Percentiles rank a stretch among this genome's conserved stretches.
Conservation (phyloP, 2,888 invertebrate species). For the Cheiracanthium punctorium region DNA sequence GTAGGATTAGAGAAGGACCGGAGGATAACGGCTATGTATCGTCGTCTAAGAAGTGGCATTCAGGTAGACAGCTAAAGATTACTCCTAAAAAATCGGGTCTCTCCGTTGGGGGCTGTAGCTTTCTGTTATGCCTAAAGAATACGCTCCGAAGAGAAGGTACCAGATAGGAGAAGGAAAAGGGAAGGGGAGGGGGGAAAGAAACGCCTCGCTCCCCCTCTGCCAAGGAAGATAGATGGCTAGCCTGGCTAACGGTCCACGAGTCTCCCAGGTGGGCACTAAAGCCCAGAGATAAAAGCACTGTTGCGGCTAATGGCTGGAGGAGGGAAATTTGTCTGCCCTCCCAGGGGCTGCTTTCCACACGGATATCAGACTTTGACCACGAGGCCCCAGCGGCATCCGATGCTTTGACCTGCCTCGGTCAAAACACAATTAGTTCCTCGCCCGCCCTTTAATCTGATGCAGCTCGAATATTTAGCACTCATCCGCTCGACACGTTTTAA, state of each 20-base stretch:
- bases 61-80: slow-evolving; percentile 69
- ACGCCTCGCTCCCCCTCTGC: slow-evolving; percentile 25
- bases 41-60: slow-evolving; percentile 69
- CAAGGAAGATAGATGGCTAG: slow-evolving; percentile 66
- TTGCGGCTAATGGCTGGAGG: slow-evolving; percentile 70
- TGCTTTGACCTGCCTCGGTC: slow-evolving; percentile 62
- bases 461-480: slow-evolving; percentile 11
- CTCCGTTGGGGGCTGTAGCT: slow-evolving; percentile 68
- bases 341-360: slow-evolving; percentile 69
- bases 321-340: slow-evolving; percentile 70
- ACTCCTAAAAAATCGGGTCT: slow-evolving; percentile 69
- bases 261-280: slow-evolving; percentile 70
- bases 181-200: slow-evolving; percentile 30
- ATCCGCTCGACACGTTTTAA: slow-evolving; percentile 10
- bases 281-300: slow-evolving; percentile 70
- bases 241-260: slow-evolving; percentile 68
- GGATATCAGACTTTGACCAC: slow-evolving; percentile 66
- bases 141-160: slow-evolving; percentile 39
- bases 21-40: slow-evolving; percentile 67
- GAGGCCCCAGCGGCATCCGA: slow-evolving; percentile 59
- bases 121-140: slow-evolving; percentile 69
- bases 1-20: slow-evolving; percentile 49
- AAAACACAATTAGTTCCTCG: slow-evolving; percentile 68
- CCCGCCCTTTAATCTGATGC: slow-evolving; percentile 37
- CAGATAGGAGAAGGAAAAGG: slow-evolving; percentile 42